Percentiles rank a stretch among this genome's conserved stretches.
These are phyloP conservation scores for Encarsia formosa DNA, from an alignment of 2,888 invertebrate species.

Conservation along the genomic window DNA sequence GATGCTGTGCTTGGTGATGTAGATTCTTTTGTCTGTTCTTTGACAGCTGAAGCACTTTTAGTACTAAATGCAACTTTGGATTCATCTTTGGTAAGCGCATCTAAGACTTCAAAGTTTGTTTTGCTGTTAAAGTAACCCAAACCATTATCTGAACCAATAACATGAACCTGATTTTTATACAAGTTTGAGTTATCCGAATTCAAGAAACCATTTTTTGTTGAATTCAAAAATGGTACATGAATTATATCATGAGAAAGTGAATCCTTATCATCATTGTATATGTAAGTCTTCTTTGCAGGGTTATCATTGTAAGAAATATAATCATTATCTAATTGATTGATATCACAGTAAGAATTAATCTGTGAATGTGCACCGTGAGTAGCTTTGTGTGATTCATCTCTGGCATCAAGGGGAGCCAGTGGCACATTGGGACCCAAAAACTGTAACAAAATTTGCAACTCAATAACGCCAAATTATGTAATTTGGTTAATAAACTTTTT, in stretches of 20 bases:
- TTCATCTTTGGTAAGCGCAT: conserved; percentile 15
- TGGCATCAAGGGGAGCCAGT: background rate
- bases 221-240: background rate
- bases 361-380: too few species aligned
- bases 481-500: too few species aligned
- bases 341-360: too few species aligned
- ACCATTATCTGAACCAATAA: background rate
- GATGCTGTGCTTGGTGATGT: background rate
- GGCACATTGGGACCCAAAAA: conserved; percentile 5
- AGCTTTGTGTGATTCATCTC: background rate
- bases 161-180: background rate
- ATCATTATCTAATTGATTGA: too few species aligned
- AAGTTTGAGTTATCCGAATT: background rate
- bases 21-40: background rate
- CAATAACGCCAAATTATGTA: too few species aligned
- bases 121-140: background rate
- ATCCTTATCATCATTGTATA: too few species aligned
- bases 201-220: conserved; percentile 1
- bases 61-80: conserved; percentile 6
- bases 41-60: background rate
- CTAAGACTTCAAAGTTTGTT: background rate
- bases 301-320: background rate
- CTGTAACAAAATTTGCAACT: conserved; percentile 20
- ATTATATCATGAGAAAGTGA: conserved; percentile 4
- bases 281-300: too few species aligned